Conservation (phyloP, 2,113 vertebrate species). For the human region DNA sequence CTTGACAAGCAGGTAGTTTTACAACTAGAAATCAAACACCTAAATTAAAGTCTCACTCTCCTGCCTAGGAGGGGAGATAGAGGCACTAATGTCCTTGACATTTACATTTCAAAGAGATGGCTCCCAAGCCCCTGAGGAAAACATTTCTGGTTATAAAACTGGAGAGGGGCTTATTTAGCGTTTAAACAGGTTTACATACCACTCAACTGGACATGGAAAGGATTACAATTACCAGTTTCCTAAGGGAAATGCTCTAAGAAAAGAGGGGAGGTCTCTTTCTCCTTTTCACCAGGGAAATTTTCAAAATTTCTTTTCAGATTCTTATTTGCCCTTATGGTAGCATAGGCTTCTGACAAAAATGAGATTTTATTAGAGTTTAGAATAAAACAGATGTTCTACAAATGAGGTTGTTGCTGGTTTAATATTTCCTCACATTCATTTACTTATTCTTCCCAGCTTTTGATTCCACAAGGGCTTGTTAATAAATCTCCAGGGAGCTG, state of each 20-base stretch:
- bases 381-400: background rate
- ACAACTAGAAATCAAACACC: background rate
- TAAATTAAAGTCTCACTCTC: background rate
- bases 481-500: background rate
- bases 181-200: background rate
- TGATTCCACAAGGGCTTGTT: background rate
- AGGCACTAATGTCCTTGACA: background rate
- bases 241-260: background rate
- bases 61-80: background rate
- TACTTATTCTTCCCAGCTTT: background rate
- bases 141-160: background rate
- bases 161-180: background rate
- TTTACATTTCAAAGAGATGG: background rate
- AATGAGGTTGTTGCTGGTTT: background rate
- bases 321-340: background rate
- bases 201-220: background rate
- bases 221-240: slow-evolving; percentile 5
- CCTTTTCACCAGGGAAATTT: background rate
- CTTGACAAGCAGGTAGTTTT: background rate
- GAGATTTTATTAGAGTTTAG: background rate
- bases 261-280: too few species aligned
- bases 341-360: background rate
- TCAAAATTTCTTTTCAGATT: background rate
- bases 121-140: background rate
- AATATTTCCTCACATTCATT: background rate